Evolutionary conservation across 2,797 vertebrate genomes (phyloP).

Genomic region (Glossophaga mutica): DNA sequence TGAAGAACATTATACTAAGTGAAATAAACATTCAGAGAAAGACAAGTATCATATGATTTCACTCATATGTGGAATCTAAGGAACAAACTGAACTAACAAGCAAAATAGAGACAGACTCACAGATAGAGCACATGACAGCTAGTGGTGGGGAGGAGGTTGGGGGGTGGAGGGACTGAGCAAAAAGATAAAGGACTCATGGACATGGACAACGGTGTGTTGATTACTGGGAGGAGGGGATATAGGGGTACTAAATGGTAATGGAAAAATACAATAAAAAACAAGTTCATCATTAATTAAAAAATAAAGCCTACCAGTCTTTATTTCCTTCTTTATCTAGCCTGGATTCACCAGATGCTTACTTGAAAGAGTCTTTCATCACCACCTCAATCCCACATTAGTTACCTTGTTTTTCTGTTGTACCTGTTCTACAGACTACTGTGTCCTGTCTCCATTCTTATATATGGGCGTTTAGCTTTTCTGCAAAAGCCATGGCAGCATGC

Average conservation of each 20-base stretch:
- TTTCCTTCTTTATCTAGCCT: background rate
- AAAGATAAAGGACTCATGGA: background rate
- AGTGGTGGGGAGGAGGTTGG: background rate
- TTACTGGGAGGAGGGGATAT: background rate
- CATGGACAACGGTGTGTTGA: background rate
- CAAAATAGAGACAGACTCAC: background rate
- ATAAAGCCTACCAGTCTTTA: background rate
- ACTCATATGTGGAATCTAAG: background rate
- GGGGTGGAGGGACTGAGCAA: background rate
- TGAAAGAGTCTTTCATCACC: background rate
- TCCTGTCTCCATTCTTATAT: background rate
- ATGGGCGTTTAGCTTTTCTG: background rate
- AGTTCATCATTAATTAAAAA: background rate
- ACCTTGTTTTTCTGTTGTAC: background rate
- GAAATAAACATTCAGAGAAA: background rate
- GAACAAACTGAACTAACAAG: background rate
- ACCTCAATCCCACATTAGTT: background rate
- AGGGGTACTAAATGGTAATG: background rate
- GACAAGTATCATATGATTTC: background rate
- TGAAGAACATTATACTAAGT: background rate
- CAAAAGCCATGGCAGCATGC: background rate
- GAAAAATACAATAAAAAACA: background rate
- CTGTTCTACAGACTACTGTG: background rate
- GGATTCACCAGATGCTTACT: background rate
- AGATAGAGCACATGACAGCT: background rate